phyloP scores from a whole-genome alignment of 2,797 vertebrate genomes.

The Gorsachius magnificus region DNA sequence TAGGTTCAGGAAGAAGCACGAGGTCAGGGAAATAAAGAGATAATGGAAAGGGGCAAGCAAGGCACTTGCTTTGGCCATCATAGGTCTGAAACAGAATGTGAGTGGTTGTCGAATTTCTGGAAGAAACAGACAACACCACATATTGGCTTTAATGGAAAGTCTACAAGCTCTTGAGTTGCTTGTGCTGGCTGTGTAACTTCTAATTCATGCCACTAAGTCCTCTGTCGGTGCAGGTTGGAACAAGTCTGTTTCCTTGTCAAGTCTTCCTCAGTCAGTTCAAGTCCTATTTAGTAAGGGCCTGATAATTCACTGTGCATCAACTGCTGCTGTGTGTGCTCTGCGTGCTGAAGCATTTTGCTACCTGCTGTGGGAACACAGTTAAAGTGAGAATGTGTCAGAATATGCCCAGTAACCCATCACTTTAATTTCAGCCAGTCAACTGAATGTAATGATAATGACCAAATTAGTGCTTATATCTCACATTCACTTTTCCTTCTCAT shows the following conservation, averaged over 20 bases:
- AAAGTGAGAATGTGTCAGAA: not conserved
- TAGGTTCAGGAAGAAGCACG: not conserved
- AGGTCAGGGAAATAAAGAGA: not conserved
- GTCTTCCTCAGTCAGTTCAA: not conserved
- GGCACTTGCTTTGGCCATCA: not conserved
- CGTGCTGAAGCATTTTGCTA: not conserved
- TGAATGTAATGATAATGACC: not conserved
- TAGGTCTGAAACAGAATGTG: fast-evolving
- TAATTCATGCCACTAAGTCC: not conserved
- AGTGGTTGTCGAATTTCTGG: not conserved
- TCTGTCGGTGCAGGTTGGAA: not conserved
- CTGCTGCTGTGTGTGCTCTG: not conserved
- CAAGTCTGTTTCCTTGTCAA: not conserved
- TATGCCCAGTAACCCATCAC: not conserved
- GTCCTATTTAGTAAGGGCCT: not conserved
- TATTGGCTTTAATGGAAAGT: not conserved
- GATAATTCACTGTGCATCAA: not conserved
- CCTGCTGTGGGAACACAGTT: not conserved
- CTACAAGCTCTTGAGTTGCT: not conserved
- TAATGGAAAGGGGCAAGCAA: not conserved
- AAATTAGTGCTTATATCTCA: conserved; percentile 2
- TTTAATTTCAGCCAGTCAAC: conserved; percentile 16
- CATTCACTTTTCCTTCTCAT: not conserved
- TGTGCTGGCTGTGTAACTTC: not conserved
- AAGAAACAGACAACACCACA: not conserved